Evolutionary conservation across 2,888 invertebrate species (phyloP), one percentile per base, ranked within the genome.

Genomic region (Hypolimnas misippus): DNA sequence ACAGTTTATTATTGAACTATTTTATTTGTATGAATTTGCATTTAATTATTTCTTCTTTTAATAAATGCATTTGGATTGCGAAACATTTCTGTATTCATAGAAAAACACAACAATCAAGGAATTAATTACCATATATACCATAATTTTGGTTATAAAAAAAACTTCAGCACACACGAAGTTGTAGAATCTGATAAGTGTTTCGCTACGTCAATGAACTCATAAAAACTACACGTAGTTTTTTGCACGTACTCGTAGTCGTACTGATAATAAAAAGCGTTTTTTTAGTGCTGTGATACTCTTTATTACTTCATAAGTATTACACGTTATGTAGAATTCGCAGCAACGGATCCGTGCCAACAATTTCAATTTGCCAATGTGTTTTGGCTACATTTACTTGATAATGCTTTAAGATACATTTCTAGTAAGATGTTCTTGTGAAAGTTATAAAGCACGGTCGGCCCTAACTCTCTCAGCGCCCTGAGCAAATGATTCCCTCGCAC

Each of bases 131-230:
- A 44, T 44, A 19, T 14, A 40, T 5, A 25, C 25, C 33, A 33
- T 33, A 33, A 33, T 8, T 40, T 31, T 33, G 33, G 17, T 31
- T 33, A 44, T 35, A 46, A 10, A 53, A 58, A 58, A 33, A 33
- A n/a, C n/a, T n/a, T n/a, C 52, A 59, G 31, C 59, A 52, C 59
- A 59, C 59, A 46, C 52, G 16, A 25, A 38, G 46, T 29, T 25
- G 40, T 50, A 14, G 38, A 4, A 46, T 44, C 42, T 53, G 55
- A 61, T 55, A 61, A 57, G 31, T 44, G 40, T 25, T 21, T 10
- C 53, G 21, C 17, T 19, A 56, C 25, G 61, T 50, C 35, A 62
- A 62, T 29, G 55, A 55, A 46, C 61, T 51, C 56, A 56, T 62
- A 56, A 62, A 55, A 60, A 31, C 44, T 49, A 33, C 19, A 38